A percentile compares a stretch with the other conserved stretches of the same genome.
Conservation (phyloP, 2,113 vertebrate genomes). For the Bos indicus region DNA sequence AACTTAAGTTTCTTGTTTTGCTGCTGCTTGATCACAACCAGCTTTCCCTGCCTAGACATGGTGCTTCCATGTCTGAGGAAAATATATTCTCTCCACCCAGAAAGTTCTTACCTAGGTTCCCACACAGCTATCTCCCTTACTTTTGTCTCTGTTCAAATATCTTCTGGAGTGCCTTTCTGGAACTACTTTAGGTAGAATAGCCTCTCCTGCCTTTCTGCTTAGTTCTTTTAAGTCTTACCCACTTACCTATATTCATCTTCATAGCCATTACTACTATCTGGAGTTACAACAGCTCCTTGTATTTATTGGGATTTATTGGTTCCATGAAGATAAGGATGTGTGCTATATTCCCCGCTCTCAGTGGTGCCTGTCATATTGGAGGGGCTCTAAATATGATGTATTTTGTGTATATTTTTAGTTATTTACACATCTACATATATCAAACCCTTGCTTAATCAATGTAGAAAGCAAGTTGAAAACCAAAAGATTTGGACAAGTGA, state of each 20-base stretch:
- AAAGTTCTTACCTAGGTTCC: not conserved
- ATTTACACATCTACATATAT: not conserved
- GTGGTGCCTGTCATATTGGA: not conserved
- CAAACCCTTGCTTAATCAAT: not conserved
- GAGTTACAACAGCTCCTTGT: not conserved
- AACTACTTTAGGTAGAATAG: not conserved
- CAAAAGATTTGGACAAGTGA: not conserved
- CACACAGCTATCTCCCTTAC: not conserved
- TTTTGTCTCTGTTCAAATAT: not conserved
- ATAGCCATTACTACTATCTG: not conserved
- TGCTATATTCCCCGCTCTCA: not conserved
- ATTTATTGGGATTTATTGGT: not conserved
- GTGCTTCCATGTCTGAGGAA: not conserved
- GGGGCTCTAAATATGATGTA: not conserved
- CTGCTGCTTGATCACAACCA: not conserved
- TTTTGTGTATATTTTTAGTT: not conserved
- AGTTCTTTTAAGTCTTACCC: not conserved
- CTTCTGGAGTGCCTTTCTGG: not conserved
- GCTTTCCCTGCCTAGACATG: not conserved
- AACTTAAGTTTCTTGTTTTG: not conserved
- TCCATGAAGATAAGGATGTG: not conserved
- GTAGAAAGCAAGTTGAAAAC: not conserved
- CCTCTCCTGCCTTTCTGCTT: not conserved
- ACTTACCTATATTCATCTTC: not conserved
- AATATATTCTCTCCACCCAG: not conserved